Percentiles rank a stretch among this genome's conserved stretches.
Evolutionary conservation across 2,113 vertebrate genomes (phyloP).

Genomic region (Falco punctatus): DNA sequence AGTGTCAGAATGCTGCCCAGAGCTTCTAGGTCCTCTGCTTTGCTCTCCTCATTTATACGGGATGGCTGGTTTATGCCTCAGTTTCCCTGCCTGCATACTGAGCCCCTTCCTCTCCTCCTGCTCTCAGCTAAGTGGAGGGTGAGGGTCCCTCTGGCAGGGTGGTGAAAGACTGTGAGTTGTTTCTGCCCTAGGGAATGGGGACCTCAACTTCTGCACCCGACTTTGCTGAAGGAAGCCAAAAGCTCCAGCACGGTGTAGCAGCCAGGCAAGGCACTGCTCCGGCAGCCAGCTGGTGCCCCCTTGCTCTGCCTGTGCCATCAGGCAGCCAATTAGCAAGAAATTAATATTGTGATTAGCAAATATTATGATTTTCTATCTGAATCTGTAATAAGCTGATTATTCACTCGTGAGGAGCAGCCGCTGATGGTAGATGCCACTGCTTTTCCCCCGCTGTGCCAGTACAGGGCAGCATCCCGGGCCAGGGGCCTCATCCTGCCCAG

Average conservation of each 20-base stretch:
- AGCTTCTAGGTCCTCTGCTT: not conserved
- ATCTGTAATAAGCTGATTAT: slow-evolving; percentile 54
- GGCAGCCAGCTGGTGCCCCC: slow-evolving; percentile 52
- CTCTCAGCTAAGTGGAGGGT: fast-evolving
- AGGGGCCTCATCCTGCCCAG: not conserved
- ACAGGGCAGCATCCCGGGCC: not conserved
- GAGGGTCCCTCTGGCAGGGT: not conserved
- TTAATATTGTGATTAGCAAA: slow-evolving; percentile 69
- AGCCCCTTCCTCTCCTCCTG: not conserved
- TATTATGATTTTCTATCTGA: slow-evolving; percentile 58
- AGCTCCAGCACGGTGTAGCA: not conserved
- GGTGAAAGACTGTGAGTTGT: fast-evolving
- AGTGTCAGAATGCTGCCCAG: not conserved
- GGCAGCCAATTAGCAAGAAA: slow-evolving; percentile 65
- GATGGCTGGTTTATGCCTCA: not conserved
- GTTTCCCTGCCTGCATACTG: not conserved
- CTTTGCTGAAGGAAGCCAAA: not conserved
- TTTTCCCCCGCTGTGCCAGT: not conserved
- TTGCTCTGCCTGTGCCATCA: slow-evolving; percentile 56
- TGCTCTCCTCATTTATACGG: fast-evolving
- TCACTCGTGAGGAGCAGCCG: not conserved
- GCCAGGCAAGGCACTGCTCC: not conserved
- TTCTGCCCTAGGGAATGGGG: fast-evolving
- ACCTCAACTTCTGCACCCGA: not conserved
- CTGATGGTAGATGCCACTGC: not conserved